Evolutionary conservation across 2,797 vertebrate genomes (phyloP).

Genomic region (Sylvia borin): DNA sequence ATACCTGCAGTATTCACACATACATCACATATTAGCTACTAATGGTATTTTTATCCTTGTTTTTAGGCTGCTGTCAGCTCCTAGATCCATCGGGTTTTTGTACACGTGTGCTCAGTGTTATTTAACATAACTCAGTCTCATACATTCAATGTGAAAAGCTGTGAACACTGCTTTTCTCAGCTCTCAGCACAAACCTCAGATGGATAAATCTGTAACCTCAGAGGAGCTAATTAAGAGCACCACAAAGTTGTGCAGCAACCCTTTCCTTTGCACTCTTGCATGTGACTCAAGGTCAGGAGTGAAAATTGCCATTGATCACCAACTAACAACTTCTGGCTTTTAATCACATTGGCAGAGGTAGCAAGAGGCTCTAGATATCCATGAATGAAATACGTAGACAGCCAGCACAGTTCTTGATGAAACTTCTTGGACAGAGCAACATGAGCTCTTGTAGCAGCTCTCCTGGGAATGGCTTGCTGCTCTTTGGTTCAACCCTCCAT

Average conservation of each 20-base stretch:
- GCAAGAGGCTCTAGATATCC: not conserved
- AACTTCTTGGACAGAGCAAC: not conserved
- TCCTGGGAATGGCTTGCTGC: not conserved
- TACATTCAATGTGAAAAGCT: not conserved
- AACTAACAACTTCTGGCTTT: not conserved
- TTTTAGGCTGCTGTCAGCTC: not conserved
- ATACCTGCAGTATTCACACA: not conserved
- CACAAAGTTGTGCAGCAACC: not conserved
- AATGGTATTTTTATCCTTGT: not conserved
- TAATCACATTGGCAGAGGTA: not conserved
- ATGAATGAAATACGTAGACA: not conserved
- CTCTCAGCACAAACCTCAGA: not conserved
- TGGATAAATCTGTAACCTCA: conserved; percentile 16
- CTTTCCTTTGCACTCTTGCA: not conserved
- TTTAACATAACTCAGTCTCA: not conserved
- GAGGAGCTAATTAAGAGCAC: conserved; percentile 9
- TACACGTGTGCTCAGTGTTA: not conserved
- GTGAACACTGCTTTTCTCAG: not conserved
- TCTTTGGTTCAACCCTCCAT: not conserved
- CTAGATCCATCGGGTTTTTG: not conserved
- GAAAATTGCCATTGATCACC: not conserved
- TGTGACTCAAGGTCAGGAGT: not conserved
- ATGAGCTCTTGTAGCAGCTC: not conserved
- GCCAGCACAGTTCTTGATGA: not conserved
- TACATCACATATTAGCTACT: not conserved